Conservation (phyloP, 1,140 invertebrate species). For the Sycophila sp. region DNA sequence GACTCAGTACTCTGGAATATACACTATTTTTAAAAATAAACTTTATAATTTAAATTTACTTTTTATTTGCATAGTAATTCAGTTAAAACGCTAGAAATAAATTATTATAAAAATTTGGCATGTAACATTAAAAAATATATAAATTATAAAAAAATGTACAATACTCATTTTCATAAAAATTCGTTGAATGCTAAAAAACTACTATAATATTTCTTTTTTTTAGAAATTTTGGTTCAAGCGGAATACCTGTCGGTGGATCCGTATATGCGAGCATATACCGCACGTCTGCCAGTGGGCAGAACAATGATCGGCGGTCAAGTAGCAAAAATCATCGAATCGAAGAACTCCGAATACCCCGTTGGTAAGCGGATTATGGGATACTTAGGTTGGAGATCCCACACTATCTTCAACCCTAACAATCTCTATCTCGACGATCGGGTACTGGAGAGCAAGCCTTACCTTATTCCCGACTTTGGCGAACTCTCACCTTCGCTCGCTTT, state of each 20-base stretch:
- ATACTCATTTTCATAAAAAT: too few relatives aligned
- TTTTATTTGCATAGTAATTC: conserved; percentile 71
- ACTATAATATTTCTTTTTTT: conserved; percentile 43
- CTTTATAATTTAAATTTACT: too few relatives aligned
- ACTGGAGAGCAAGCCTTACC: conserved; percentile 47
- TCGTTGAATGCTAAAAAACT: too few relatives aligned
- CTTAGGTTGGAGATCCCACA: conserved; percentile 70
- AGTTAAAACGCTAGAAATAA: conserved; percentile 71
- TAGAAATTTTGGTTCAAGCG: conserved; percentile 74
- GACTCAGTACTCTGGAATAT: too few relatives aligned
- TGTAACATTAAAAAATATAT: too few relatives aligned
- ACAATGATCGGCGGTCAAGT: conserved; percentile 73
- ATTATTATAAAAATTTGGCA: too few relatives aligned
- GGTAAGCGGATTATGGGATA: conserved; percentile 69
- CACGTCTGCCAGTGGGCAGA: conserved; percentile 63
- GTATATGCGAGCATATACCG: conserved; percentile 72
- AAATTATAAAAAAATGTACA: too few relatives aligned
- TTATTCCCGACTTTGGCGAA: conserved; percentile 67
- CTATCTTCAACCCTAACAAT: conserved; percentile 50
- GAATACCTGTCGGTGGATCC: conserved; percentile 76
- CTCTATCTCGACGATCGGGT: not conserved
- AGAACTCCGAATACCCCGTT: conserved; percentile 70
- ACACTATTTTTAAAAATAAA: too few relatives aligned
- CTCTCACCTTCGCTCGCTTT: conserved; percentile 69
- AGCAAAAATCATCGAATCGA: conserved; percentile 71